These are phyloP conservation scores for Cyclophora albipunctata DNA, from an alignment of 2,888 invertebrate species.

Conservation along the genomic window DNA sequence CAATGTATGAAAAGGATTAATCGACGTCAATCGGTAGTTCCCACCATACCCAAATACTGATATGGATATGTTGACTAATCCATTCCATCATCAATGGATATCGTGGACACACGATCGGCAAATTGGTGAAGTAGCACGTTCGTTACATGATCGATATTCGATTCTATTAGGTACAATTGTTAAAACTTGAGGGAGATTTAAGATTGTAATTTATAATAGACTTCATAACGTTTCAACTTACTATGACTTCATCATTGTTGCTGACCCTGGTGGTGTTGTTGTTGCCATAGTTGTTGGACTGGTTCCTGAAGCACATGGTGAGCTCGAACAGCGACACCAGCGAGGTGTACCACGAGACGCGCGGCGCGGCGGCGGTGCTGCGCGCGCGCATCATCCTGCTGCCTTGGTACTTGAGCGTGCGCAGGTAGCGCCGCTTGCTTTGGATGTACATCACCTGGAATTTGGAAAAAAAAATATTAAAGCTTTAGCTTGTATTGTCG, in stretches of 20 bases:
- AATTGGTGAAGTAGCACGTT: too few species aligned
- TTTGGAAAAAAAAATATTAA: not conserved
- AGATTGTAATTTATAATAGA: too few species aligned
- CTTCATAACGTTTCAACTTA: conserved; percentile 24
- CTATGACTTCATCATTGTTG: conserved; percentile 57
- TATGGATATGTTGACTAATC: too few species aligned
- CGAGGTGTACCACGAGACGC: conserved; percentile 36
- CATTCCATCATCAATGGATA: too few species aligned
- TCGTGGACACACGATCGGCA: too few species aligned
- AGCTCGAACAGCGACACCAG: conserved; percentile 44
- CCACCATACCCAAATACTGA: too few species aligned
- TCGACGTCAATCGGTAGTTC: too few species aligned
- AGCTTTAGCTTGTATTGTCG: not conserved
- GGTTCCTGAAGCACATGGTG: conserved; percentile 54
- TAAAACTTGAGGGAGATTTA: too few species aligned
- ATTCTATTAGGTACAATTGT: too few species aligned
- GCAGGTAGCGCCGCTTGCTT: conserved; percentile 67
- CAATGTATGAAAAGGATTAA: too few species aligned
- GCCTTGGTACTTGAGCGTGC: conserved; percentile 70
- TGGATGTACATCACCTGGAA: conserved; percentile 70
- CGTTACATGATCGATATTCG: too few species aligned
- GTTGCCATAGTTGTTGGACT: conserved; percentile 40
- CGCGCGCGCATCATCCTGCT: conserved; percentile 53
- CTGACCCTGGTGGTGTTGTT: conserved; percentile 47
- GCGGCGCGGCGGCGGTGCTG: conserved; percentile 20